Conservation (phyloP, 2,113 vertebrate species). For the Synchiropus splendidus region DNA sequence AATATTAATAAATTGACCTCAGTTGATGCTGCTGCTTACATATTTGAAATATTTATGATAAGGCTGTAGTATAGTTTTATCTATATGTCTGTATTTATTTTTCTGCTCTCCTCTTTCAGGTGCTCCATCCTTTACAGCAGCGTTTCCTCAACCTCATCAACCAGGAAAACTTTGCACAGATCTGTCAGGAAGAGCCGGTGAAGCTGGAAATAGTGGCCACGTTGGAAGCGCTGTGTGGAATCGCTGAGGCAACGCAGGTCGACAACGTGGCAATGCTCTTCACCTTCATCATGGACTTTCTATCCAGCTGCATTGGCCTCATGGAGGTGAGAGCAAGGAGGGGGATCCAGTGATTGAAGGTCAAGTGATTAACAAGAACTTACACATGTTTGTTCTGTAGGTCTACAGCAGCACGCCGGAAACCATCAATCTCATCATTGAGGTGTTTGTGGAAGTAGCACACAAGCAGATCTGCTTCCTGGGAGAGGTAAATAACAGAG, state of each 20-base stretch:
- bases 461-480: constrained; percentile 99
- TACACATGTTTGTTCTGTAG: constrained; percentile 10
- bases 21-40: too few relatives aligned
- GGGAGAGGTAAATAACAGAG: constrained; percentile 84
- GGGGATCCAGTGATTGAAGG: background rate
- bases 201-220: constrained; percentile 93
- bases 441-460: constrained; percentile 98
- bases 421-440: constrained; percentile 97
- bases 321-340: constrained; percentile 71
- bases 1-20: too few relatives aligned
- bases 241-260: constrained; percentile 95
- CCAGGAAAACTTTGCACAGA: constrained; percentile 95
- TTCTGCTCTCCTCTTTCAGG: constrained; percentile 55
- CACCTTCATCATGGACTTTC: constrained; percentile 96
- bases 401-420: constrained; percentile 97
- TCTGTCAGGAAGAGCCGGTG: constrained; percentile 91
- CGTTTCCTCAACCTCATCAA: constrained; percentile 95
- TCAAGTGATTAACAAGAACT: background rate
- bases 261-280: constrained; percentile 95
- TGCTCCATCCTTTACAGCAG: constrained; percentile 94
- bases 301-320: constrained; percentile 95
- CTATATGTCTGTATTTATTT: too few relatives aligned
- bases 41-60: too few relatives aligned
- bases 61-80: too few relatives aligned
- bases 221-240: constrained; percentile 90